phyloP scores from a whole-genome alignment of 2,888 invertebrate species.

The Choreutis nemorana region DNA sequence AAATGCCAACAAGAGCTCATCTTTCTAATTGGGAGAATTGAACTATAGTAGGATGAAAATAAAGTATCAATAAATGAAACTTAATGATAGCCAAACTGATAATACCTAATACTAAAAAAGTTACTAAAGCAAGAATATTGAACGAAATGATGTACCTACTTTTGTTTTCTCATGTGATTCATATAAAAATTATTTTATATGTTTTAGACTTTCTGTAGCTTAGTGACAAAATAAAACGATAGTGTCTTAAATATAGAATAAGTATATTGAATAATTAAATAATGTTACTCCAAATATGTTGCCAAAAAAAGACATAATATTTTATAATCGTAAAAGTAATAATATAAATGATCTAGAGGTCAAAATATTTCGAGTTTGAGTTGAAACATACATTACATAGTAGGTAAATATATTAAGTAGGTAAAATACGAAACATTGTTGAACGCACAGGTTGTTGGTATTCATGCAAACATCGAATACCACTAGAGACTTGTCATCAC shows the following conservation, averaged over 20 bases:
- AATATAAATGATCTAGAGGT: conserved; percentile 55
- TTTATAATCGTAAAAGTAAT: conserved; percentile 56
- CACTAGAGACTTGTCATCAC: conserved; percentile 39
- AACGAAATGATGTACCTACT: too few species aligned
- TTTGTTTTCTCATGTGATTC: too few species aligned
- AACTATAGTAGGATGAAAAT: too few species aligned
- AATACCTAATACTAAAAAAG: too few species aligned
- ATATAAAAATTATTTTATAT: too few species aligned
- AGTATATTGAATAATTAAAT: conserved; percentile 68
- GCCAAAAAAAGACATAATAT: conserved; percentile 57
- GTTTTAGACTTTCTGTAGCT: too few species aligned
- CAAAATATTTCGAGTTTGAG: conserved; percentile 54
- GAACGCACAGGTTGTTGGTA: conserved; percentile 22
- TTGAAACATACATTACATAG: conserved; percentile 37
- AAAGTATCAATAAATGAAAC: too few species aligned
- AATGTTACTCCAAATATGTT: conserved; percentile 64
- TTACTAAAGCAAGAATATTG: too few species aligned
- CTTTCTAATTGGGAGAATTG: too few species aligned
- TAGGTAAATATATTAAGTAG: conserved; percentile 34
- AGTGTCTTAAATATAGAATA: conserved; percentile 58
- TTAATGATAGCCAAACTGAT: too few species aligned
- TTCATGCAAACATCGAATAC: conserved; percentile 19
- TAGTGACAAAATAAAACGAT: conserved; percentile 42
- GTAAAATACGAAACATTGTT: conserved; percentile 24
- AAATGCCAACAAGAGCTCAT: too few species aligned